Conservation (phyloP, 2,888 invertebrate genomes). For the Lithophane leautieri region DNA sequence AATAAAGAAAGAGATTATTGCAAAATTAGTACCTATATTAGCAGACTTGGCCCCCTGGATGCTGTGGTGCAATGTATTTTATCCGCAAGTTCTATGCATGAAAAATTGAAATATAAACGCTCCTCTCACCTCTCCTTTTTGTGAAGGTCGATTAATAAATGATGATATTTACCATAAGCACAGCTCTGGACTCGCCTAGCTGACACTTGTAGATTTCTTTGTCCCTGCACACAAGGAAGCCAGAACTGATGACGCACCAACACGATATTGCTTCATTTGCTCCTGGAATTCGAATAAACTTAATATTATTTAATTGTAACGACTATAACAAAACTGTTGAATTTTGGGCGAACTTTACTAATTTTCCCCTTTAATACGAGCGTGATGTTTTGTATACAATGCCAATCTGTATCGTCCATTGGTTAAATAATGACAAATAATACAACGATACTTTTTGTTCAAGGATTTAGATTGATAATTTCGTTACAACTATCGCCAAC, state of each 20-base stretch:
- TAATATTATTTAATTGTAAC: background rate
- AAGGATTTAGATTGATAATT: background rate
- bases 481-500: background rate
- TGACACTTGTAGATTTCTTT: slow-evolving; percentile 87
- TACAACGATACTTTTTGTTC: background rate
- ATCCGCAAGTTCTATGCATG: background rate
- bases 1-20: too few species aligned
- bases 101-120: too few species aligned
- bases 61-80: background rate
- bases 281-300: slow-evolving; percentile 74
- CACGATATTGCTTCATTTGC: slow-evolving; percentile 86
- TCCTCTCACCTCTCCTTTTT: too few species aligned
- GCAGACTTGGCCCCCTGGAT: background rate
- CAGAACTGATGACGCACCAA: slow-evolving; percentile 86
- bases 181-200: slow-evolving; percentile 84
- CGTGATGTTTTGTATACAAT: background rate
- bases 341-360: background rate
- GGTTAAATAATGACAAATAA: background rate
- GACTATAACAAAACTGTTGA: background rate
- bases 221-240: slow-evolving; percentile 86
- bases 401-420: background rate
- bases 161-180: slow-evolving; percentile 79
- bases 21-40: too few species aligned
- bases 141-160: too few species aligned
- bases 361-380: too few species aligned